phyloP scores from a whole-genome alignment of 53 echinoderm and acorn worm genomes.

The Arbacia lixula region DNA sequence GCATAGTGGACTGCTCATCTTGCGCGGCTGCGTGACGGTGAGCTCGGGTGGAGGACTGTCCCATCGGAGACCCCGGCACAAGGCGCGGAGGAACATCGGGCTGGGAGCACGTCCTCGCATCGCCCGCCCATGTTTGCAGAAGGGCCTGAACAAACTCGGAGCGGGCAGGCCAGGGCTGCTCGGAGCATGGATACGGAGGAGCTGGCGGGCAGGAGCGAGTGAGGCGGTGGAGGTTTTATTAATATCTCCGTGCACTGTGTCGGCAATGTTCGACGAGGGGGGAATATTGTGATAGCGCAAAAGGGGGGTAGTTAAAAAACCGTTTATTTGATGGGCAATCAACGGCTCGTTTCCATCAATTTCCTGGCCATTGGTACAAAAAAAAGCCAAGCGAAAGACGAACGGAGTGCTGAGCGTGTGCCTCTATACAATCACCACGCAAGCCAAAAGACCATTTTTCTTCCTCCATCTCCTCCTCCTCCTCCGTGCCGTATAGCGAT shows the following conservation, averaged over 20 bases:
- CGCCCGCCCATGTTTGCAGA: slow-evolving; percentile 39
- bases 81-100: slow-evolving; percentile 11
- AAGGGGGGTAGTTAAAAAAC: slow-evolving; percentile 29
- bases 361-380: slow-evolving; percentile 65
- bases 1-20: too few relatives aligned
- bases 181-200: too few relatives aligned
- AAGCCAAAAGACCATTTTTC: too few relatives aligned
- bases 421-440: too few relatives aligned
- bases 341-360: slow-evolving; percentile 67
- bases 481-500: too few relatives aligned
- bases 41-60: too few relatives aligned
- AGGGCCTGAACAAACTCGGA: slow-evolving; percentile 31
- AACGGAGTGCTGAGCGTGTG: neutral
- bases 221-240: slow-evolving; percentile 18
- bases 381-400: neutral
- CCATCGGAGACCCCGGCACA: slow-evolving; percentile 6
- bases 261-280: neutral
- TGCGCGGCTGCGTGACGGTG: too few relatives aligned
- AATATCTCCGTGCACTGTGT: slow-evolving; percentile 41
- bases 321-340: slow-evolving; percentile 64
- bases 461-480: too few relatives aligned
- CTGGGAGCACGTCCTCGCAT: slow-evolving; percentile 32
- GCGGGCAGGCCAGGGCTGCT: too few relatives aligned
- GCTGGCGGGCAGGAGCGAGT: neutral
- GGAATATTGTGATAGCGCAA: too few relatives aligned